These are phyloP conservation scores for Hycleus cichorii DNA, from an alignment of 1,140 invertebrate genomes.

Conservation along the genomic window DNA sequence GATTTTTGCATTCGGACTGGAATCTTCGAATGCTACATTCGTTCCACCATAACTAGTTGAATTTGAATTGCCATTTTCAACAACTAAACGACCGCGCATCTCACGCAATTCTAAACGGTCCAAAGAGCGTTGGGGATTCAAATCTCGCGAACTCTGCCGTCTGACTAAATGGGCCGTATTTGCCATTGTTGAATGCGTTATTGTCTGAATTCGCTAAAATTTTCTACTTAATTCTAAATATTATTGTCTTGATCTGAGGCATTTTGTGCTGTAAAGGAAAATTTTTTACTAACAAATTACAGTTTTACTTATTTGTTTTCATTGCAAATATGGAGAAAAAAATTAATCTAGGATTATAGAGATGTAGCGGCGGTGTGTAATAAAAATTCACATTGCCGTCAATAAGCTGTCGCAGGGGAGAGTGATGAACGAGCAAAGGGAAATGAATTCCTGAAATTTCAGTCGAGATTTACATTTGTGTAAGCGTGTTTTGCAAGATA, in stretches of 20 bases:
- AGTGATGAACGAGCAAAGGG: no score
- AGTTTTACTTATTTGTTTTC: neutral
- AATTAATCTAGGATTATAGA: no score
- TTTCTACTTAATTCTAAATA: constrained; percentile 11
- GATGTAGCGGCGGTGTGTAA: no score
- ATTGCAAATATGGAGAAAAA: no score
- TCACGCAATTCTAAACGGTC: constrained; percentile 82
- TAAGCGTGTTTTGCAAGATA: no score
- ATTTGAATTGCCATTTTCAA: constrained; percentile 57
- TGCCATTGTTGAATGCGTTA: constrained; percentile 55
- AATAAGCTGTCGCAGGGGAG: no score
- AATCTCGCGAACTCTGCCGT: constrained; percentile 75
- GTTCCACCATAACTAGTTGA: constrained; percentile 68
- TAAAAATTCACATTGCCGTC: no score
- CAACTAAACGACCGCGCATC: constrained; percentile 68
- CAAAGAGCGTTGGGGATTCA: constrained; percentile 70
- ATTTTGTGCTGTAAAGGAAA: constrained; percentile 9
- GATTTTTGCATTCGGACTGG: constrained; percentile 55
- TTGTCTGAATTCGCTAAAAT: neutral
- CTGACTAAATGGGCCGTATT: constrained; percentile 82
- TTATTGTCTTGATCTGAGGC: constrained; percentile 15
- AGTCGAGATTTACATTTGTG: no score
- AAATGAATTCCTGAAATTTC: no score
- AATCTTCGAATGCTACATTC: constrained; percentile 75
- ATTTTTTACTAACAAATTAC: neutral